Percentiles rank a stretch among this genome's conserved stretches.
phyloP scores from a whole-genome alignment of 2,113 vertebrate species.

The Saccopteryx bilineata region DNA sequence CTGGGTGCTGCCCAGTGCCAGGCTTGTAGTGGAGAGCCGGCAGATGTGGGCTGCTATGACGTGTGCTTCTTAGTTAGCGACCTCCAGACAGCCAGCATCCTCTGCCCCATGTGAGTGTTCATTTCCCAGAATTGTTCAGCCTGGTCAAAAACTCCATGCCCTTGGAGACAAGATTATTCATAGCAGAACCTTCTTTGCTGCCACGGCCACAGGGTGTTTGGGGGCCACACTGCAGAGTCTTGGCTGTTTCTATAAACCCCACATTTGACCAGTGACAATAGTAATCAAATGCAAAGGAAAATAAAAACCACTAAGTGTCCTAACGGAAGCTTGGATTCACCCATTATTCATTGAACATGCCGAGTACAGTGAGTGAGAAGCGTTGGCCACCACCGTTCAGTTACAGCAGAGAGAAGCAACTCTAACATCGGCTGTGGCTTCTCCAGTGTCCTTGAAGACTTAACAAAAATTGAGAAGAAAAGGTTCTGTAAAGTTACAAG shows the following conservation, averaged over 20 bases:
- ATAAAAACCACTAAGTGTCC: neutral
- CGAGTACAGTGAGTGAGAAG: neutral
- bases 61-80: no score
- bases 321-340: rapidly evolving
- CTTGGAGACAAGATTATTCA: neutral
- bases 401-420: no score
- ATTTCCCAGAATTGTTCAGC: no score
- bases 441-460: no score
- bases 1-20: no score
- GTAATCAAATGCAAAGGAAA: neutral
- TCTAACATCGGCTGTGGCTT: no score
- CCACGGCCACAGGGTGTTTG: neutral
- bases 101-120: no score
- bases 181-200: neutral
- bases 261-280: neutral
- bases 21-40: no score
- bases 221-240: neutral
- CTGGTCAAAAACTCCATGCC: neutral
- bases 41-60: no score
- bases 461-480: neutral
- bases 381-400: no score
- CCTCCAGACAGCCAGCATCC: no score
- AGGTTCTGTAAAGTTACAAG: neutral
- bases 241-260: neutral
- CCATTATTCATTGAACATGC: rapidly evolving